Conservation (phyloP, 2,888 invertebrate species). For the Troides helena region DNA sequence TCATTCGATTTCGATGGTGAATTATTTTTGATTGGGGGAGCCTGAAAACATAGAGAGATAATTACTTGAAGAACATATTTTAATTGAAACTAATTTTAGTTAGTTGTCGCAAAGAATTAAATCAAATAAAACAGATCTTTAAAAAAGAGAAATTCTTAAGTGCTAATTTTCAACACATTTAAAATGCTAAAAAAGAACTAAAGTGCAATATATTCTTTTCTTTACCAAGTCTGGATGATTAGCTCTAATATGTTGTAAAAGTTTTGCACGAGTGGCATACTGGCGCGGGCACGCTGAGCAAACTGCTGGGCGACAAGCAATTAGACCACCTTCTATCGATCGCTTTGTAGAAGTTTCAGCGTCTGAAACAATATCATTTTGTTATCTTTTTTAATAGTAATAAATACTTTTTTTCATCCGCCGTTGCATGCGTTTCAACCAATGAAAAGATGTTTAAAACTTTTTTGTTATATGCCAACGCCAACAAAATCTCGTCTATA, state of each 20-base stretch:
- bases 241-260: constrained; percentile 84
- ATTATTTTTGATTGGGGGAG: neutral
- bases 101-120: too few species aligned
- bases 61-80: too few species aligned
- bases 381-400: neutral
- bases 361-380: constrained; percentile 35
- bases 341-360: constrained; percentile 37
- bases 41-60: neutral
- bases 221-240: constrained; percentile 74
- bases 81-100: too few species aligned
- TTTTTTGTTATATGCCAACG: too few species aligned
- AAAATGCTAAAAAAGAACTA: neutral
- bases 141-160: too few species aligned
- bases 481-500: too few species aligned
- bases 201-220: neutral
- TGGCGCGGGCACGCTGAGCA: constrained; percentile 89
- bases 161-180: neutral
- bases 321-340: constrained; percentile 46
- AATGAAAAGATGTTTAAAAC: too few species aligned
- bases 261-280: constrained; percentile 89
- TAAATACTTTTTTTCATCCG: neutral
- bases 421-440: too few species aligned
- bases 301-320: constrained; percentile 46
- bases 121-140: too few species aligned
- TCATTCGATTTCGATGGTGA: neutral